These are phyloP conservation scores for Drosophila cyrtoloma DNA, from an alignment of 2,888 invertebrate genomes.

Conservation along the genomic window DNA sequence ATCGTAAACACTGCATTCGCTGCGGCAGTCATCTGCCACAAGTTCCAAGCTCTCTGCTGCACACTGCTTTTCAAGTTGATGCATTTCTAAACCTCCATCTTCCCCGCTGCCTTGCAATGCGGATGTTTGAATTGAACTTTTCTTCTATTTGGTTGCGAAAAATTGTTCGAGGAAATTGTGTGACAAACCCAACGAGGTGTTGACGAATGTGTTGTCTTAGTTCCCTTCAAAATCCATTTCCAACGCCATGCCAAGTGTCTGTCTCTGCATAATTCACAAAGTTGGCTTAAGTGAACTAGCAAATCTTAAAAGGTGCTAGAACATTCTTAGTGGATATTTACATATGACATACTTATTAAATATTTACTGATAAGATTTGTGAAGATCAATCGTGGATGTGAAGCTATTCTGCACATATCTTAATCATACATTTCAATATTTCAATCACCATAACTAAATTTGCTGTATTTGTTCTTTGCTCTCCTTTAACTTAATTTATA, in stretches of 20 bases:
- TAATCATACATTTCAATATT: neutral
- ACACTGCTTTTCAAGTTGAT: conserved; percentile 30
- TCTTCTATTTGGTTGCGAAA: conserved; percentile 66
- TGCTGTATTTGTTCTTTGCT: neutral
- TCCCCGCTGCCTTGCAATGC: conserved; percentile 36
- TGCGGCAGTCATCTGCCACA: conserved; percentile 40
- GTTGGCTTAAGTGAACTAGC: conserved; percentile 15
- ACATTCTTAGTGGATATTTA: neutral
- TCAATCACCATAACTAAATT: conserved; percentile 5
- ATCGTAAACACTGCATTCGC: conserved; percentile 17
- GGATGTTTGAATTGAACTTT: conserved; percentile 68
- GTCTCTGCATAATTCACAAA: conserved; percentile 28
- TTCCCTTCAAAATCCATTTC: conserved; percentile 15
- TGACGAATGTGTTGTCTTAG: conserved; percentile 55
- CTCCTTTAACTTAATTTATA: neutral
- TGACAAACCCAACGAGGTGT: conserved; percentile 55
- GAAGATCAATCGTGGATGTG: neutral
- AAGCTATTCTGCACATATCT: neutral
- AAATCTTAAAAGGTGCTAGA: conserved; percentile 6
- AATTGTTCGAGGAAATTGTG: conserved; percentile 46
- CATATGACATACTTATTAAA: neutral
- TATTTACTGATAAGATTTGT: neutral
- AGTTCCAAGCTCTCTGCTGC: conserved; percentile 37
- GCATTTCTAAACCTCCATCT: conserved; percentile 41
- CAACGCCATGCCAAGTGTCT: conserved; percentile 19